Evolutionary conservation across 2,113 vertebrate species (phyloP).

Genomic region (Bambusicola thoracicus): DNA sequence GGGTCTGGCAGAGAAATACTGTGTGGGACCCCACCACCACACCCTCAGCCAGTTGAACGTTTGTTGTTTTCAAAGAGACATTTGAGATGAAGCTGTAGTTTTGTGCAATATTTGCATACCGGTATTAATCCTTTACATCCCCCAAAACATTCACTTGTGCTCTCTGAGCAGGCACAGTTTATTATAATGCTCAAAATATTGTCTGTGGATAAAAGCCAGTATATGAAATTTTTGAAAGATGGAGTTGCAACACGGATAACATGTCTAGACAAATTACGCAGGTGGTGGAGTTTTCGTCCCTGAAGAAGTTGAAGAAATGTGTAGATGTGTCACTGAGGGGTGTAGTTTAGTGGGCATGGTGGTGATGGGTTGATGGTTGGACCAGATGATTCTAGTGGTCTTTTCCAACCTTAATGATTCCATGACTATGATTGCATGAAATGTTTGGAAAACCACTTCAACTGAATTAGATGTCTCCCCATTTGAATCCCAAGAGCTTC

Average conservation of each 20-base stretch:
- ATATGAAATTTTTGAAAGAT: not conserved
- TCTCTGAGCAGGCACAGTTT: not conserved
- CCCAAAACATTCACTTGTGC: fast-evolving
- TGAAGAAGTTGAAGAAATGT: no score
- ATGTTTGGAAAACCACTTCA: not conserved
- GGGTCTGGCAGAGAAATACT: not conserved
- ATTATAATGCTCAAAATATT: not conserved
- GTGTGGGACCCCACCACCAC: not conserved
- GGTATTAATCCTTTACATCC: not conserved
- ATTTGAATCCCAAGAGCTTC: not conserved
- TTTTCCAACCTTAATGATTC: no score
- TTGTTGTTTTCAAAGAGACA: not conserved
- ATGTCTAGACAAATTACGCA: not conserved
- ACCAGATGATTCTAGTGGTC: no score
- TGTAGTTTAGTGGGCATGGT: no score
- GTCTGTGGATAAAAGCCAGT: not conserved
- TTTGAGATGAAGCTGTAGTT: not conserved
- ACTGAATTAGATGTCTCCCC: not conserved
- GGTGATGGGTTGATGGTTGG: no score
- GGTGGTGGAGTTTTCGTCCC: no score
- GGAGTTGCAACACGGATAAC: not conserved
- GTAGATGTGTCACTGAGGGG: no score
- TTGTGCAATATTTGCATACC: not conserved
- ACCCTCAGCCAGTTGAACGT: not conserved
- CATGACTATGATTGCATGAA: not conserved